Conservation (phyloP, 2,797 vertebrate species). For the Sebastes hopkinsi region DNA sequence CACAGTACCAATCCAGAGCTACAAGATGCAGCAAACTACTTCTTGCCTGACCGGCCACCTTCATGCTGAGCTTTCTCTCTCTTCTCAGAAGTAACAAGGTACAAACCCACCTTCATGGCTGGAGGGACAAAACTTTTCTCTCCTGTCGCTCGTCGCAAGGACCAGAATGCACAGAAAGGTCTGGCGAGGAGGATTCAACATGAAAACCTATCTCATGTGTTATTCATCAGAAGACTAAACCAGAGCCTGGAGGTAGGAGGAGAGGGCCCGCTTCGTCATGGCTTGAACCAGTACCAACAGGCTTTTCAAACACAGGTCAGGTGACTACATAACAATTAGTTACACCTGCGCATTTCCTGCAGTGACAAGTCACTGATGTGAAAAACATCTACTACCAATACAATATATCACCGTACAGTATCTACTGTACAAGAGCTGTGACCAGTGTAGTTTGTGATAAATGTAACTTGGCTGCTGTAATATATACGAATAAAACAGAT, state of each 20-base stretch:
- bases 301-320: background rate
- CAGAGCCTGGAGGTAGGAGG: slow-evolving; percentile 45
- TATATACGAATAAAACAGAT: background rate
- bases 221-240: slow-evolving; percentile 72
- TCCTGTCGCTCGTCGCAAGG: slow-evolving; percentile 28
- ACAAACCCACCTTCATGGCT: slow-evolving; percentile 63
- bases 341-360: background rate
- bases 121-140: slow-evolving; percentile 30
- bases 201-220: slow-evolving; percentile 67
- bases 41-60: background rate
- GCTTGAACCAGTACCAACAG: slow-evolving; percentile 5
- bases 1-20: background rate
- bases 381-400: background rate
- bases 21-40: slow-evolving; percentile 12
- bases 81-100: background rate
- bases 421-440: background rate
- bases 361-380: background rate
- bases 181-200: slow-evolving; percentile 48
- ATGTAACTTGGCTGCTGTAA: background rate
- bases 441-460: background rate
- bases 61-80: slow-evolving; percentile 2
- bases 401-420: background rate
- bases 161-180: slow-evolving; percentile 26
- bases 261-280: slow-evolving; percentile 5
- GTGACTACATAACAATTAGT: slow-evolving; percentile 1